Evolutionary conservation across 2,888 invertebrate genomes (phyloP).

Genomic region (Cecidostiba fungosa): DNA sequence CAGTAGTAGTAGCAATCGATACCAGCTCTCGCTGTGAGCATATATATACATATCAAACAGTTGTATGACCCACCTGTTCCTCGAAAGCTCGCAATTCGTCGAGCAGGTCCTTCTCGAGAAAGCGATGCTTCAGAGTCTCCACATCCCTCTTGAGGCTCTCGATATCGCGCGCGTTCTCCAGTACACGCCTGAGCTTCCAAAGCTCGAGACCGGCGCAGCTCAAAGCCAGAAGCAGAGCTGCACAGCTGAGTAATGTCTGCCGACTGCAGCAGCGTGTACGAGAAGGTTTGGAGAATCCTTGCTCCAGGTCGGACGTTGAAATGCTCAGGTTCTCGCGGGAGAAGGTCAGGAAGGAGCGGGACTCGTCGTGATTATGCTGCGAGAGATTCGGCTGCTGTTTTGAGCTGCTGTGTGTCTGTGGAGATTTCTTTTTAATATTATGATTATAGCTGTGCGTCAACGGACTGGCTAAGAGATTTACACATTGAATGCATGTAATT

Average conservation of each 20-base stretch:
- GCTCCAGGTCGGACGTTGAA: conserved; percentile 75
- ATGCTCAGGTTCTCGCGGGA: conserved; percentile 77
- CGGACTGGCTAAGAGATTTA: too few relatives aligned
- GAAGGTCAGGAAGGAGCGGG: conserved; percentile 74
- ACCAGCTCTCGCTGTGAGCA: too few relatives aligned
- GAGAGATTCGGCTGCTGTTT: neutral
- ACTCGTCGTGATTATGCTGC: conserved; percentile 68
- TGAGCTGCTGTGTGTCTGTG: conserved; percentile 1
- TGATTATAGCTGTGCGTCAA: too few relatives aligned
- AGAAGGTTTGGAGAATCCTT: conserved; percentile 67
- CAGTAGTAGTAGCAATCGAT: too few relatives aligned
- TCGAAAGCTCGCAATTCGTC: conserved; percentile 76
- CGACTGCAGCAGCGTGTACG: conserved; percentile 52
- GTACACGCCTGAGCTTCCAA: conserved; percentile 72
- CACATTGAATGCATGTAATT: too few relatives aligned
- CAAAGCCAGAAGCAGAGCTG: conserved; percentile 70
- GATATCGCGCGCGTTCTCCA: conserved; percentile 72
- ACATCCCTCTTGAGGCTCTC: conserved; percentile 73
- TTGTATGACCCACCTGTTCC: conserved; percentile 72
- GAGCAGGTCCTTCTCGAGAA: conserved; percentile 74
- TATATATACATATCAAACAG: too few relatives aligned
- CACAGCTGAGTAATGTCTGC: conserved; percentile 69
- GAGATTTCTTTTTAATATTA: neutral
- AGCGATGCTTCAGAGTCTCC: conserved; percentile 73
- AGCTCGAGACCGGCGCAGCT: conserved; percentile 73